Conservation (phyloP, 2,797 vertebrate genomes). For the Acipenser oxyrinchus region DNA sequence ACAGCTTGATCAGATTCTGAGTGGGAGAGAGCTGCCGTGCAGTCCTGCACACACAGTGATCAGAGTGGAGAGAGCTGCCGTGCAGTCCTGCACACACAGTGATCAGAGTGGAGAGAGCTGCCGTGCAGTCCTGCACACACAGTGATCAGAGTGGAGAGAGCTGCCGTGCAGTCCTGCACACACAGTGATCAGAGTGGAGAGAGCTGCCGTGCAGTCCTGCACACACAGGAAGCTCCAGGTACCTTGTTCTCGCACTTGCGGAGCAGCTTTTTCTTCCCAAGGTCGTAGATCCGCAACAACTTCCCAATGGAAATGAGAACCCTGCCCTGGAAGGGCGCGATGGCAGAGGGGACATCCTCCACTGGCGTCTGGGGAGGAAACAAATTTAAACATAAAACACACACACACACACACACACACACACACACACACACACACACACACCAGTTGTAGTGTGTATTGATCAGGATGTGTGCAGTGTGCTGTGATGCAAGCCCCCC, state of each 20-base stretch:
- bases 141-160: too few species aligned
- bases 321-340: slow-evolving; percentile 92
- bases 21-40: too few species aligned
- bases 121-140: too few species aligned
- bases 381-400: not conserved
- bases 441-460: not conserved
- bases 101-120: too few species aligned
- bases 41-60: too few species aligned
- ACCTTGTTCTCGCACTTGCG: slow-evolving; percentile 98
- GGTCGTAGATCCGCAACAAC: slow-evolving; percentile 86
- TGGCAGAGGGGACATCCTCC: slow-evolving; percentile 91
- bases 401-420: too few species aligned
- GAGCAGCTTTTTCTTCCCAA: slow-evolving; percentile 95
- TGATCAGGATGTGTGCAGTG: not conserved
- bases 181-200: too few species aligned
- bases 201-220: too few species aligned
- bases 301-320: slow-evolving; percentile 92
- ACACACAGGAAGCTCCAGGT: slow-evolving; percentile 4
- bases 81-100: too few species aligned
- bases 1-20: too few species aligned
- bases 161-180: too few species aligned
- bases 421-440: not conserved
- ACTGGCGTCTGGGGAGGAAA: slow-evolving; percentile 73
- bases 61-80: too few species aligned
- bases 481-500: not conserved